phyloP scores from a whole-genome alignment of 2,888 invertebrate species.

The Sminthurides aquaticus region DNA sequence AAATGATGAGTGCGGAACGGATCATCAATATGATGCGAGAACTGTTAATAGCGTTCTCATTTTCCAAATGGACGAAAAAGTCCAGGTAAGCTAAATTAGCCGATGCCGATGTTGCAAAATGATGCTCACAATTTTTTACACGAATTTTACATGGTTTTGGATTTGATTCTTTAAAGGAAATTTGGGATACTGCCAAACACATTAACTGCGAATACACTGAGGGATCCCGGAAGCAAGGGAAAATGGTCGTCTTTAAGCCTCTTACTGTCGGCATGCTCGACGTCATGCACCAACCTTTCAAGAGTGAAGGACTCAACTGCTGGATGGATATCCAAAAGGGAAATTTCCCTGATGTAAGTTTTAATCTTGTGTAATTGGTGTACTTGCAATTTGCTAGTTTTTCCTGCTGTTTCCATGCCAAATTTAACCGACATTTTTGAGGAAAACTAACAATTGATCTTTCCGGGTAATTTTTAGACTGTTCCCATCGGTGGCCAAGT shows the following conservation, averaged over 20 bases:
- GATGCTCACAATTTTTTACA: neutral
- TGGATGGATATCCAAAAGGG: slow-evolving; percentile 72
- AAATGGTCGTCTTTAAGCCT: slow-evolving; percentile 51
- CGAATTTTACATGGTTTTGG: slow-evolving; percentile 7
- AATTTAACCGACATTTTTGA: no score
- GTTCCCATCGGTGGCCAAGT: slow-evolving; percentile 57
- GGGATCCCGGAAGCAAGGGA: slow-evolving; percentile 31
- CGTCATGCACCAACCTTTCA: slow-evolving; percentile 58
- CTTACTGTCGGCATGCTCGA: slow-evolving; percentile 64
- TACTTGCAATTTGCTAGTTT: neutral
- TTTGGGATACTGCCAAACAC: slow-evolving; percentile 60
- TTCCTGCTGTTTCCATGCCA: neutral
- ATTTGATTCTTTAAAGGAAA: no score
- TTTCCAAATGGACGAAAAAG: slow-evolving; percentile 60
- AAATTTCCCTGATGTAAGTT: slow-evolving; percentile 59
- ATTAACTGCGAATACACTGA: slow-evolving; percentile 50
- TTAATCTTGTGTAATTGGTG: neutral
- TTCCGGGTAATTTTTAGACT: slow-evolving; percentile 48
- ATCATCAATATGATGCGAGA: slow-evolving; percentile 57
- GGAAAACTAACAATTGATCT: neutral
- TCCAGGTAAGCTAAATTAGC: slow-evolving; percentile 49
- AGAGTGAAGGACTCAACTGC: slow-evolving; percentile 58
- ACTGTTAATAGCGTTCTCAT: slow-evolving; percentile 60
- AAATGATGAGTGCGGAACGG: slow-evolving; percentile 57
- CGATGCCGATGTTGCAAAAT: no score